Evolutionary conservation across 2,888 invertebrate species (phyloP), one percentile per base, ranked within the genome.

Genomic region (Lutraria lutraria): DNA sequence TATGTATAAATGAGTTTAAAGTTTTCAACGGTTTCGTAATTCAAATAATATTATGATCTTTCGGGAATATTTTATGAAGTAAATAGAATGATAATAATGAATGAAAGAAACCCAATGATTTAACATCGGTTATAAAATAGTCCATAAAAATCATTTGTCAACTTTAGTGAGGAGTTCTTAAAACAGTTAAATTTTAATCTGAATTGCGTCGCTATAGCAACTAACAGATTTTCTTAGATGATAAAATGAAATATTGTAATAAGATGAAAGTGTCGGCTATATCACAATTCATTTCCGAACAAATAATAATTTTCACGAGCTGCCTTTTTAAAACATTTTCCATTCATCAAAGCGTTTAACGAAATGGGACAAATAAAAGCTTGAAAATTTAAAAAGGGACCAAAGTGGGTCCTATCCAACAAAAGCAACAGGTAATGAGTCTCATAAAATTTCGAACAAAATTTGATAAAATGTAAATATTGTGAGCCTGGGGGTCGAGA

Each of bases 401-500:
- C 34, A 31, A 31, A 31, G 76, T 34, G 76, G 81, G 52, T 25
- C 34, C n/a, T n/a, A n/a, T 25, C 0, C 34, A 16, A 34, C 81
- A 53, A 81, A 54, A 81, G 25, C 81, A 81, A 53, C 54, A 53
- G 81, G 54, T 52, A 81, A 81, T 19, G 29, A 29, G 29, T 29
- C 60, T 25, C 29, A 29, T 54, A 60, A 54, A n/a, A 82, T 54
- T 31, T 83, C 34, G 83, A 43, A 76, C 54, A 84, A 76, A 84
- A 54, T 31, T 84, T 76, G n/a, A 34, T 76, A 72, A 68, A 79
- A 85, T 56, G 85, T 85, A 85, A 85, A 85, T 56, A 85, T 34
- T 85, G 79, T 60, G 60, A 60, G 79, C 85, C 85, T 76, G n/a
- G 21, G 79, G 85, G 31, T 56, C 80, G 15, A 31, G 80, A 56